Conservation (phyloP, 2,888 invertebrate genomes). For the Odontocerum albicorne region DNA sequence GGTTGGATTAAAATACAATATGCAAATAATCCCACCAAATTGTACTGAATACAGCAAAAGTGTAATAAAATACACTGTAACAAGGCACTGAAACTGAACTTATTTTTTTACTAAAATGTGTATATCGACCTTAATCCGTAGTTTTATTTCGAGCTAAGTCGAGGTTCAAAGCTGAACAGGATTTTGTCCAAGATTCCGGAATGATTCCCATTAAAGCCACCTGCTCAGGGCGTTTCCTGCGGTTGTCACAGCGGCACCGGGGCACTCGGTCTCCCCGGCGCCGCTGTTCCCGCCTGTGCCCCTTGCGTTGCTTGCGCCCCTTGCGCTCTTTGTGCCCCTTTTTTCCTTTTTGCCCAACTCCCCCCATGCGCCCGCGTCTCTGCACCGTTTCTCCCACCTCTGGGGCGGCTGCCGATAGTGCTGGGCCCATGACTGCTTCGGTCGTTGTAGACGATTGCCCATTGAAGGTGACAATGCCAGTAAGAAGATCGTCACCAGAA, state of each 20-base stretch:
- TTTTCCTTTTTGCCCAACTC: constrained; percentile 2
- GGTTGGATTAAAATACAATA: too few species aligned
- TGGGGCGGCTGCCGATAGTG: constrained; percentile 17
- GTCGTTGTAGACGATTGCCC: constrained; percentile 5
- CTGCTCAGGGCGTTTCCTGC: constrained; percentile 18
- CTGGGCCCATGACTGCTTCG: constrained; percentile 5
- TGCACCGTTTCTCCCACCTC: constrained; percentile 21
- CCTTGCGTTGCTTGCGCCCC: constrained; percentile 10
- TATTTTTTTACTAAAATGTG: too few species aligned
- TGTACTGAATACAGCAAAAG: too few species aligned
- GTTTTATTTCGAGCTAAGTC: too few species aligned
- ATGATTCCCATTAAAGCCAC: constrained; percentile 13
- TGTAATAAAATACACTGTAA: too few species aligned
- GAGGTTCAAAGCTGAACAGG: too few species aligned
- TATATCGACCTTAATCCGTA: too few species aligned
- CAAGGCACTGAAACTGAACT: too few species aligned
- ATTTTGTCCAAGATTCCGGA: constrained; percentile 19
- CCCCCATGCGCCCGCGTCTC: constrained; percentile 11
- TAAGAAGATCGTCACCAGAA: constrained; percentile 4
- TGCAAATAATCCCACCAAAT: too few species aligned
- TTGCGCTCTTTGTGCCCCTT: constrained; percentile 15
- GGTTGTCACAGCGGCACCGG: constrained; percentile 17
- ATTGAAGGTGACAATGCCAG: background rate
- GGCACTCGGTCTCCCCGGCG: constrained; percentile 23
- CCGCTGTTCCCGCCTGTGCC: constrained; percentile 12